Percentiles rank a stretch among this genome's conserved stretches.
Evolutionary conservation across 1,140 invertebrate genomes (phyloP).

Genomic region (Goniozus legneri): DNA sequence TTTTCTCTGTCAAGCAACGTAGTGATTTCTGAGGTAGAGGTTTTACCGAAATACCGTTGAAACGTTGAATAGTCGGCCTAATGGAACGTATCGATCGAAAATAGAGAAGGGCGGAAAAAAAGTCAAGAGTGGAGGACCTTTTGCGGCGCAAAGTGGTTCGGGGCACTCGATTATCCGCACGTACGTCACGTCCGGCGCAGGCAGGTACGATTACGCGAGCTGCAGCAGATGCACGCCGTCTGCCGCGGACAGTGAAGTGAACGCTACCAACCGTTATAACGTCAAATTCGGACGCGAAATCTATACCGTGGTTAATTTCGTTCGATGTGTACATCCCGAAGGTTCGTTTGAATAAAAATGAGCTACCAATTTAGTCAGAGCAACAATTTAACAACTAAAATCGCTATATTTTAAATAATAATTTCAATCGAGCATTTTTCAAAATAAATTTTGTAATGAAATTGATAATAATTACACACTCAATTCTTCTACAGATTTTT

Average conservation of each 20-base stretch:
- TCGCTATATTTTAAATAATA: no score
- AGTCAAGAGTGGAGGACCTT: background rate
- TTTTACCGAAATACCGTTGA: background rate
- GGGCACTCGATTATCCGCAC: background rate
- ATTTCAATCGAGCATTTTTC: no score
- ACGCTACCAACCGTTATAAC: background rate
- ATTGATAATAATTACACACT: no score
- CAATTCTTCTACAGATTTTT: no score
- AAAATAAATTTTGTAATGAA: no score
- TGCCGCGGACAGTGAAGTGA: no score
- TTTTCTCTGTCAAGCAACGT: no score
- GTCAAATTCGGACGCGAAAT: background rate
- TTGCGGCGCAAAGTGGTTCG: background rate
- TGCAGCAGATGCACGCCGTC: no score
- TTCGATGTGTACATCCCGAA: background rate
- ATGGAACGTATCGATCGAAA: background rate
- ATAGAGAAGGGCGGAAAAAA: background rate
- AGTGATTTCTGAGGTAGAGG: background rate
- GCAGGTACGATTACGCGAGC: background rate
- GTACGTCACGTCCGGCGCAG: background rate
- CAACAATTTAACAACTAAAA: background rate
- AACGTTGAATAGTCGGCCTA: no score
- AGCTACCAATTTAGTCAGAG: background rate
- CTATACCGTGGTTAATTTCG: background rate
- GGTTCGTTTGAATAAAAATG: no score